phyloP scores from a whole-genome alignment of 2,888 invertebrate species.

The Pycnomerus fuliginosus region DNA sequence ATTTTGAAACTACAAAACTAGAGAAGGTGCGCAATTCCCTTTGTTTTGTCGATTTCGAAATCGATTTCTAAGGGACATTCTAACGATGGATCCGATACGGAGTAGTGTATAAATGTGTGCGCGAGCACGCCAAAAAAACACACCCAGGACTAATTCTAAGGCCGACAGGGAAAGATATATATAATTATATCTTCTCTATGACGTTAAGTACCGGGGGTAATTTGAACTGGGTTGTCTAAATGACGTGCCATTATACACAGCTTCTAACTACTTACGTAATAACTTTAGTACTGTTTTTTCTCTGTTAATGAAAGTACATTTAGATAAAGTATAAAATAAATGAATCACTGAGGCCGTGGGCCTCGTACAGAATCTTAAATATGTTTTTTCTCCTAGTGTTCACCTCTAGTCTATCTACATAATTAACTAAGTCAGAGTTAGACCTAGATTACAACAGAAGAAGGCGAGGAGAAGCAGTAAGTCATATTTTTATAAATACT shows the following conservation, averaged over 20 bases:
- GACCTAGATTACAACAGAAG: constrained; percentile 52
- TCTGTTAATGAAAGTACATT: constrained; percentile 45
- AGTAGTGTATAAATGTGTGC: constrained; percentile 53
- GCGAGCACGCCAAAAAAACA: constrained; percentile 44
- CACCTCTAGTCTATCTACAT: constrained; percentile 45
- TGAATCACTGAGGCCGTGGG: constrained; percentile 34
- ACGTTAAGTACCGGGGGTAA: constrained; percentile 34
- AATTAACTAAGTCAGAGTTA: constrained; percentile 46
- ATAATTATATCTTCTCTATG: too few species aligned
- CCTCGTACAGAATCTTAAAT: constrained; percentile 32
- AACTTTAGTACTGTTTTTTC: constrained; percentile 37
- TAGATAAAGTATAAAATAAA: constrained; percentile 49
- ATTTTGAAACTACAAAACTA: constrained; percentile 1
- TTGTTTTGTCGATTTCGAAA: neutral
- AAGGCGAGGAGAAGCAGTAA: constrained; percentile 49
- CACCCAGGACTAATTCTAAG: too few species aligned
- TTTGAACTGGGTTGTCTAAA: constrained; percentile 24
- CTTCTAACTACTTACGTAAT: constrained; percentile 48
- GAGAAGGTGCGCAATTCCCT: constrained; percentile 20
- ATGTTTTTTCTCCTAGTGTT: constrained; percentile 34
- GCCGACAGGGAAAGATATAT: too few species aligned
- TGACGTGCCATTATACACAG: constrained; percentile 50
- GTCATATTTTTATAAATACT: constrained; percentile 39
- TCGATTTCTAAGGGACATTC: constrained; percentile 9
- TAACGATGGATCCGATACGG: constrained; percentile 51